A percentile compares a stretch with the other conserved stretches of the same genome.
These are phyloP conservation scores for Rhinoraja longicauda DNA, from an alignment of 2,797 vertebrate genomes.

Conservation along the genomic window DNA sequence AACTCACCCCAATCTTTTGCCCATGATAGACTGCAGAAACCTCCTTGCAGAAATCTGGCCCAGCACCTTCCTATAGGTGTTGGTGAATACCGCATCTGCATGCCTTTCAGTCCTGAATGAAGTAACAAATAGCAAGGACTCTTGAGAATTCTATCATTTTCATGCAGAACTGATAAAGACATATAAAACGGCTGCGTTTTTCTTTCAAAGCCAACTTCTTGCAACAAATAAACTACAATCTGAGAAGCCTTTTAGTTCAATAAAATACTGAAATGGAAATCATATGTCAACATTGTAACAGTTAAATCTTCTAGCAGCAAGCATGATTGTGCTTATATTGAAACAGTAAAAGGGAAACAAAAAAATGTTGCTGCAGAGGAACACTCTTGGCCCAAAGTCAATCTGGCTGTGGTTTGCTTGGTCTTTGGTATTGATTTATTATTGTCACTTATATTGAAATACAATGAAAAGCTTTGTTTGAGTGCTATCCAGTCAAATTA, in stretches of 20 bases:
- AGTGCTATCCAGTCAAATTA: too few relatives aligned
- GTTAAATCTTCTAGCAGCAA: background rate
- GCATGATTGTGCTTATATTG: background rate
- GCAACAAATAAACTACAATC: background rate
- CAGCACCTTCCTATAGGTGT: slow-evolving; percentile 85
- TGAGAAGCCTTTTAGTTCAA: background rate
- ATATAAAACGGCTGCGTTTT: background rate
- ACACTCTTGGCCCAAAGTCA: too few relatives aligned
- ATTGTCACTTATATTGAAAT: too few relatives aligned
- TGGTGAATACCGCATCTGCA: slow-evolving; percentile 87
- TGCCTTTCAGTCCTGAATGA: slow-evolving; percentile 72
- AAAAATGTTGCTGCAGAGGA: too few relatives aligned
- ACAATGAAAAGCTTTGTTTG: too few relatives aligned
- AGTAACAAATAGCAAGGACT: background rate
- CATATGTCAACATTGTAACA: background rate
- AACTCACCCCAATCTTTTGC: slow-evolving; percentile 74
- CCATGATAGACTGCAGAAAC: slow-evolving; percentile 83
- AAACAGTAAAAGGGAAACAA: background rate
- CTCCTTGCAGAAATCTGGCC: slow-evolving; percentile 82
- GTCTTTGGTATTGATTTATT: too few relatives aligned
- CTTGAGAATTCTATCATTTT: background rate
- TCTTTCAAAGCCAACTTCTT: background rate
- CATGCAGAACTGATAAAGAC: background rate
- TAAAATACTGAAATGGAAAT: background rate
- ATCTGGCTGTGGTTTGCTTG: too few relatives aligned